Evolutionary conservation across 2,888 invertebrate species (phyloP), one percentile per base, ranked within the genome.

Genomic region (Camponotus fellah): DNA sequence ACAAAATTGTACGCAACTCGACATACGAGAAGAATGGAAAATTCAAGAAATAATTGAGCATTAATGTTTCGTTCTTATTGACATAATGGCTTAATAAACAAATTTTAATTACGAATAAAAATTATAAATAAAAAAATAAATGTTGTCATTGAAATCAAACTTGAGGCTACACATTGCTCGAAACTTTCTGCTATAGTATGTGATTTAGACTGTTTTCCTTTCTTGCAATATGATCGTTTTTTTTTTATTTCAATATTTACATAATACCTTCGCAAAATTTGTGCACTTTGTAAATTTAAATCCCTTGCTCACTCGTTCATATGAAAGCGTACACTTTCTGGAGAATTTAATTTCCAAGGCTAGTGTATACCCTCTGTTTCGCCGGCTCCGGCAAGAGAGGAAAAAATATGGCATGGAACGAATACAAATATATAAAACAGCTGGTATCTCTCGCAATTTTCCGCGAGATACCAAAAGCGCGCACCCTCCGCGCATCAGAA

Each of bases 311-410:
- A 17, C 66, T 58, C 60, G 43, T n/a, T 21, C 34, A 49, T 62
- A 53, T 71, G 69, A 79, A 66, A 80, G 12, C 56, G 43, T 43
- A 32, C 21, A 10, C n/a, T 40, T 43, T 74, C 37, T 37, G 83
- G 80, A 85, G 85, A 89, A 89, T 89, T 89, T 89, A 82, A 87
- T 89, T 88, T 82, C 76, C 37, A 85, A 74, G 83, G 82, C 77
- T 82, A 72, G 46, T 37, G 17, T 17, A 14, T 46, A 56, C 40
- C 21, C 34, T 56, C 56, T 43, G 76, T 60, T 76, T 76, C 66
- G 14, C 65, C 21, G 21, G 65, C 34, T 66, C 17, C n/a, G 56
- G 56, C 37, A 56, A 37, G 37, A 12, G 64, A 71, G 26, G 14
- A n/a, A 82, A 84, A 87, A 85, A 84, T 88, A 87, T 85, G 84